phyloP scores from a whole-genome alignment of 2,113 vertebrate genomes.

The Tichodroma muraria region DNA sequence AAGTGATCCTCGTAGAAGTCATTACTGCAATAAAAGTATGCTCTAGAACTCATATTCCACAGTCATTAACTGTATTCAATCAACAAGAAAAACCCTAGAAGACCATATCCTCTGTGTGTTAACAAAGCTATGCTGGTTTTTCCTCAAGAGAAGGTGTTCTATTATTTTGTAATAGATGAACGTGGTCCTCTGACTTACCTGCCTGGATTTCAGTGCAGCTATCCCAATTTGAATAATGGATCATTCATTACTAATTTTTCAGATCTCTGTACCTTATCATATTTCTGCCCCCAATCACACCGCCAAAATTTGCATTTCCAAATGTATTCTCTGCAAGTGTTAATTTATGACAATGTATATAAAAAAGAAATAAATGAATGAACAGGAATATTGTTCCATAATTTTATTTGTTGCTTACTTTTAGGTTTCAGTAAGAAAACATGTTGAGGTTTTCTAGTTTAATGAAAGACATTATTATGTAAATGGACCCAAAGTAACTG shows the following conservation, averaged over 20 bases:
- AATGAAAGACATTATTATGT: neutral
- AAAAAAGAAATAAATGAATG: neutral
- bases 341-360: neutral
- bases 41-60: neutral
- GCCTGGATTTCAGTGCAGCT: neutral
- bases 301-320: neutral
- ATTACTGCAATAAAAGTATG: neutral
- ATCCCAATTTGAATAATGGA: neutral
- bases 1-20: neutral
- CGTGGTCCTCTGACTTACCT: neutral
- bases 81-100: neutral
- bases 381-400: neutral
- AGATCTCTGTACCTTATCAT: neutral
- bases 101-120: neutral
- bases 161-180: neutral
- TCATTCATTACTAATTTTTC: neutral
- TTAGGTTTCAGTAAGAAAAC: neutral
- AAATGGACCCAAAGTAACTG: neutral
- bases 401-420: neutral
- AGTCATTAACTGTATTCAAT: neutral
- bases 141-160: neutral
- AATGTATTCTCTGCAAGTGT: neutral
- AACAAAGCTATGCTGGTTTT: neutral
- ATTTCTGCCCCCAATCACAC: neutral
- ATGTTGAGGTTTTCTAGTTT: neutral